Evolutionary conservation across 2,113 vertebrate species (phyloP), one percentile per base, ranked within the genome.

Genomic region (Neofelis nebulosa): DNA sequence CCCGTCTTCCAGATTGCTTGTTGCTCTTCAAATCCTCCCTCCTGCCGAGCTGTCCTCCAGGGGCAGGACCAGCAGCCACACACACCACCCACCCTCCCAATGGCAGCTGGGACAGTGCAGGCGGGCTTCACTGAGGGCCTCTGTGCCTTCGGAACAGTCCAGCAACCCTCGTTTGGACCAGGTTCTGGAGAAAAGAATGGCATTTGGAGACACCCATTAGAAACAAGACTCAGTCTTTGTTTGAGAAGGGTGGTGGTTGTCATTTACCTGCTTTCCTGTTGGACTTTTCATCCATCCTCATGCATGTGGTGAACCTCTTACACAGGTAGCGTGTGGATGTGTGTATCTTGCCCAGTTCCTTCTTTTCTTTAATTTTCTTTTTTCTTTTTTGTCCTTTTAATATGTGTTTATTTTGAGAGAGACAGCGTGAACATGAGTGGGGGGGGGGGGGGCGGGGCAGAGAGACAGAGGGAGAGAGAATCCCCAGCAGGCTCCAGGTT

Each of bases 81-180:
- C 73, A 29, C 6, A 23, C 15, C 21, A 8, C 27, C 29, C 4
- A 3, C 31, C 10, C 55, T 23, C 29, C 41, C 25, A 36, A 1
- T 23, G 71, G 52, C 63, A 45, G 36, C 66, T n/a, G 41, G 50
- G 93, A 12, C 69, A 3, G 0, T 38, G 19, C 36, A 66, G 61
- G 23, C 12, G 18, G 33, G 31, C 21, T 41, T 23, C 18, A 0
- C 5, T 10, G 27, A 10, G 45, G 74, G 52, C 25, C 74, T 38
- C 0, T 11, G 65, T 52, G 45, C 23, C 12, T 27, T 7, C 55
- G 41, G n/a, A 19, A 38, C 33, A 41, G 82, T 73, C 71, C 52
- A 13, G 21, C 12, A 19, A 2, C 27, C 23, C 27, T 41, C 0
- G 0, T 25, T 11, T 31, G 31, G 15, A n/a, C 10, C 4, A 63